Evolutionary conservation across 2,113 vertebrate species (phyloP).

Genomic region (Engraulis encrasicolus): DNA sequence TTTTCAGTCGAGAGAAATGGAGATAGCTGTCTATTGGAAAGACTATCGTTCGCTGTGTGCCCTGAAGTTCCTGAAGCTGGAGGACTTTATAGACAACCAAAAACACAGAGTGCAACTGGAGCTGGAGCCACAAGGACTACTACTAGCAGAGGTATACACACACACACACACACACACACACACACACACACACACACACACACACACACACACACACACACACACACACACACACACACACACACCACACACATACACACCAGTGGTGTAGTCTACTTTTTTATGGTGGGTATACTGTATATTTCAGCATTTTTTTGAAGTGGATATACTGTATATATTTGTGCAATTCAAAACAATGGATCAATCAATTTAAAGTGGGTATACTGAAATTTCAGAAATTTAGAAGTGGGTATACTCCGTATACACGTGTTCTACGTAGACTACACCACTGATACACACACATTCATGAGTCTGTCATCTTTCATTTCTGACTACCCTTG

Average conservation of each 20-base stretch:
- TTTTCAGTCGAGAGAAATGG: constrained; percentile 84
- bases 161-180: not conserved
- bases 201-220: constrained; percentile 30
- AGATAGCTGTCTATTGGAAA: constrained; percentile 87
- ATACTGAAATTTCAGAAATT: too few relatives aligned
- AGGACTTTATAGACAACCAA: constrained; percentile 91
- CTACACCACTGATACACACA: constrained; percentile 11
- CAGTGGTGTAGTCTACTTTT: too few relatives aligned
- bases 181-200: constrained; percentile 29
- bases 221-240: constrained; percentile 29
- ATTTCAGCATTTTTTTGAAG: too few relatives aligned
- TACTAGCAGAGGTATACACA: constrained; percentile 83
- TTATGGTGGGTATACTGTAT: too few relatives aligned
- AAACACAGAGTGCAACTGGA: constrained; percentile 86
- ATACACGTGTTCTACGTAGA: too few relatives aligned
- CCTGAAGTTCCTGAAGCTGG: constrained; percentile 89
- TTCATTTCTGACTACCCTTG: too few relatives aligned
- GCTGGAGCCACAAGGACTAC: constrained; percentile 86
- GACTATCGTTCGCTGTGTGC: constrained; percentile 88
- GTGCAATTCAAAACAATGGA: too few relatives aligned
- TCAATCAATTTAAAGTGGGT: too few relatives aligned
- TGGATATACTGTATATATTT: too few relatives aligned
- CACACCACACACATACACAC: not conserved
- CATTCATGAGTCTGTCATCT: not conserved
- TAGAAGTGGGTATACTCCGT: too few relatives aligned